Conservation (phyloP, 2,888 invertebrate species). For the Herminia tarsipennalis region DNA sequence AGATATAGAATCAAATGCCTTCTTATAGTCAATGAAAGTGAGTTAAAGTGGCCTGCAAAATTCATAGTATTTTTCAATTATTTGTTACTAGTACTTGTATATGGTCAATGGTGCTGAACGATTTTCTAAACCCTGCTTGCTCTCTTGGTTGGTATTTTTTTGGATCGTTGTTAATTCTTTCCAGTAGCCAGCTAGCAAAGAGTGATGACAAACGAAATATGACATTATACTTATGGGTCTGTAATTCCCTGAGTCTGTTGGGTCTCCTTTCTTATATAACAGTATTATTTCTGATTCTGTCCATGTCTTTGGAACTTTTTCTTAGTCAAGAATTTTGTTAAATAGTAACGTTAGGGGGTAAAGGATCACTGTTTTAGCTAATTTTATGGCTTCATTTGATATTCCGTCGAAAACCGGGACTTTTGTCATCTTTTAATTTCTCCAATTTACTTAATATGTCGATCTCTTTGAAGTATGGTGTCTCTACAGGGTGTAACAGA, state of each 20-base stretch:
- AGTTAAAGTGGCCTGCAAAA: too few species aligned
- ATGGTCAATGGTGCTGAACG: too few species aligned
- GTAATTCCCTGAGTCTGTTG: too few species aligned
- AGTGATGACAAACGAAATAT: conserved; percentile 17
- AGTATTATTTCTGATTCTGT: conserved; percentile 31
- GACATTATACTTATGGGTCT: conserved; percentile 21
- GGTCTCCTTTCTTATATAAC: conserved; percentile 36
- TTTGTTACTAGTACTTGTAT: too few species aligned
- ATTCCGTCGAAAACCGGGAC: conserved; percentile 29
- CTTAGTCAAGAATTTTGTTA: conserved; percentile 25
- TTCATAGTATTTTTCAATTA: too few species aligned
- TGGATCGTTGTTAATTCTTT: not conserved
- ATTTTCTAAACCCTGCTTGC: too few species aligned
- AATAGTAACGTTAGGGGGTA: conserved; percentile 21
- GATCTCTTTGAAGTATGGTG: not conserved
- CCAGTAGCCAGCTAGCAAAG: conserved; percentile 8
- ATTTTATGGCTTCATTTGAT: conserved; percentile 27
- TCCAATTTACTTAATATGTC: conserved; percentile 21
- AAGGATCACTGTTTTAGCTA: conserved; percentile 17
- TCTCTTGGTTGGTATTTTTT: conserved; percentile 3
- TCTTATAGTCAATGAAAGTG: too few species aligned
- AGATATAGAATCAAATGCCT: too few species aligned
- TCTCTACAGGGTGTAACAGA: too few species aligned
- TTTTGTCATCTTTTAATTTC: conserved; percentile 29
- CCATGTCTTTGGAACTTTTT: conserved; percentile 23